phyloP scores from a whole-genome alignment of 2,888 invertebrate species.

The Pollenia amentaria region DNA sequence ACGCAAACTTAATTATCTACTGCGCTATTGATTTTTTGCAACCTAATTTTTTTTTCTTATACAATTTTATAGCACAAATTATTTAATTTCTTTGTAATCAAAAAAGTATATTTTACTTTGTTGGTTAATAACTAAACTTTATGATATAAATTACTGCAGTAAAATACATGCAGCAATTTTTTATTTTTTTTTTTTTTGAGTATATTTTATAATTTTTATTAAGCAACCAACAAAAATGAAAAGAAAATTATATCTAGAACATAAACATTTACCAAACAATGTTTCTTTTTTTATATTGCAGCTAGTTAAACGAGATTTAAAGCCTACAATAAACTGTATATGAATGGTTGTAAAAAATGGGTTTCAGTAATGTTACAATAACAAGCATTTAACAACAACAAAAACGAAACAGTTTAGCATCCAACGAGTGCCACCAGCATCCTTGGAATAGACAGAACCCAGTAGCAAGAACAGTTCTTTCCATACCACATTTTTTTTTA shows the following conservation, averaged over 20 bases:
- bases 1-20: too few species aligned
- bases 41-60: neutral
- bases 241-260: constrained; percentile 3
- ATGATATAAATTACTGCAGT: constrained; percentile 66
- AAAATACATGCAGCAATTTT: constrained; percentile 57
- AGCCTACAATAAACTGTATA: constrained; percentile 67
- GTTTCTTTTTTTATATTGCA: constrained; percentile 53
- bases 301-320: constrained; percentile 72
- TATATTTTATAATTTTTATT: constrained; percentile 50
- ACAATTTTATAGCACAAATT: constrained; percentile 15
- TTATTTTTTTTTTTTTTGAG: constrained; percentile 23
- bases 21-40: too few species aligned
- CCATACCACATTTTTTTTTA: neutral
- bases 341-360: constrained; percentile 62
- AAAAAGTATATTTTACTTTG: constrained; percentile 47
- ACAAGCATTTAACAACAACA: constrained; percentile 34
- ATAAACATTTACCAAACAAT: constrained; percentile 58
- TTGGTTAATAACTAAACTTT: constrained; percentile 55
- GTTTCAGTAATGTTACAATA: constrained; percentile 63
- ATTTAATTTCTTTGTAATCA: constrained; percentile 26
- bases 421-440: constrained; percentile 31
- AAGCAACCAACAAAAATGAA: neutral
- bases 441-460: constrained; percentile 1
- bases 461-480: constrained; percentile 11
- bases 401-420: neutral